phyloP scores from a whole-genome alignment of 2,797 vertebrate genomes.

The Sebastes steindachneri region DNA sequence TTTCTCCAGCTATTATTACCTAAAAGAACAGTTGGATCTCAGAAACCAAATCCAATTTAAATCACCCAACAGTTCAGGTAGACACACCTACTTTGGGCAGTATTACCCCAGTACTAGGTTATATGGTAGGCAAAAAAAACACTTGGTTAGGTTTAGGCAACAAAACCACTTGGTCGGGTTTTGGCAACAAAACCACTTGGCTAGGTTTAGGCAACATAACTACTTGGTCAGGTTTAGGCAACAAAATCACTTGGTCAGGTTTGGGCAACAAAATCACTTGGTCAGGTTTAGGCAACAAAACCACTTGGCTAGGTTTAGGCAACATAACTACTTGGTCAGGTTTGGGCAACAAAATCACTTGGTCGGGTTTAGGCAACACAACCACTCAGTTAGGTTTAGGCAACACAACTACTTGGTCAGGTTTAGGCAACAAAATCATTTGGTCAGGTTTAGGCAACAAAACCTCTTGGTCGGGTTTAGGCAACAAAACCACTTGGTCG shows the following conservation, averaged over 20 bases:
- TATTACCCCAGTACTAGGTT: background rate
- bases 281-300: fast-evolving
- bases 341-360: too few species aligned
- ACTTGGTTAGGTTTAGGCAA: too few species aligned
- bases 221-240: background rate
- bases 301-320: fast-evolving
- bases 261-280: too few species aligned
- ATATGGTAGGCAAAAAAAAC: background rate
- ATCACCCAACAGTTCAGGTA: background rate
- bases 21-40: background rate
- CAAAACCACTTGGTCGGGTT: fast-evolving
- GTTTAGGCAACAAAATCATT: too few species aligned
- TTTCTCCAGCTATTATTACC: background rate
- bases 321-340: fast-evolving
- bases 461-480: too few species aligned
- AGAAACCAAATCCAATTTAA: background rate
- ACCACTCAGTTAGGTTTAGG: too few species aligned
- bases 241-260: fast-evolving
- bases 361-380: too few species aligned
- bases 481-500: too few species aligned
- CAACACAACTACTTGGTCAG: too few species aligned
- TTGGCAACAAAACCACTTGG: background rate
- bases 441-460: too few species aligned
- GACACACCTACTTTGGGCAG: too few species aligned
- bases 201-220: fast-evolving